Evolutionary conservation across 2,888 invertebrate species (phyloP), one percentile per base, ranked within the genome.

Genomic region (Hipparchia sbordonii): DNA sequence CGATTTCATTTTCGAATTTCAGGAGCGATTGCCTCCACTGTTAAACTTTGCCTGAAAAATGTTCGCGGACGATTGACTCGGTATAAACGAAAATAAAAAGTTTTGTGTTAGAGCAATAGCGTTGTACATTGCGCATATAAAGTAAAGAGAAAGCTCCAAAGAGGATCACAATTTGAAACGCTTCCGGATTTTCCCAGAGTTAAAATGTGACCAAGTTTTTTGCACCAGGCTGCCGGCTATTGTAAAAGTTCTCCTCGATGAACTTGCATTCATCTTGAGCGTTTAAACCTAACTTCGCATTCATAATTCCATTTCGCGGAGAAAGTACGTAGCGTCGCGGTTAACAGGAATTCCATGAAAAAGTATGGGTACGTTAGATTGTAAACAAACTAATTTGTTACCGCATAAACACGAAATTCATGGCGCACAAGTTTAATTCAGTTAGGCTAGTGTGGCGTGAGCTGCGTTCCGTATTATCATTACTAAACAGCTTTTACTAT

Each of bases 1-100:
- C 92, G 93, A 92, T 93, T 93, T 93, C 93, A 93, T 93, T 93
- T 93, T 93, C 93, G 93, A 92, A 93, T 93, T 93, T 93, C 93
- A 92, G 93, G 91, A 93, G 87, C 93, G 92, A 93, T 93, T 93
- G 92, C 92, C 91, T 90, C 92, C 88, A 92, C 91, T 93, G 93
- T 93, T 93, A 92, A 93, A 93, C 91, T 93, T 93, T 93, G 92
- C 91, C 91, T 93, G 93, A 93, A 93, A 93, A 93, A 91, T 93
- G 90, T 92, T 92, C 91, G 89, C 90, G 91, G 92, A 89, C 93
- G 92, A 93, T 93, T 93, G 93, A 92, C 92, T 93, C 89, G 87
- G 89, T 90, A 93, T 93, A 92, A 93, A 91, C 92, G 93, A 92
- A 93, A 92, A 93, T 93, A 93, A 93, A 93, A 93, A 93, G 92